Conservation (phyloP, 1,140 invertebrate species). For the Halesus radiatus region DNA sequence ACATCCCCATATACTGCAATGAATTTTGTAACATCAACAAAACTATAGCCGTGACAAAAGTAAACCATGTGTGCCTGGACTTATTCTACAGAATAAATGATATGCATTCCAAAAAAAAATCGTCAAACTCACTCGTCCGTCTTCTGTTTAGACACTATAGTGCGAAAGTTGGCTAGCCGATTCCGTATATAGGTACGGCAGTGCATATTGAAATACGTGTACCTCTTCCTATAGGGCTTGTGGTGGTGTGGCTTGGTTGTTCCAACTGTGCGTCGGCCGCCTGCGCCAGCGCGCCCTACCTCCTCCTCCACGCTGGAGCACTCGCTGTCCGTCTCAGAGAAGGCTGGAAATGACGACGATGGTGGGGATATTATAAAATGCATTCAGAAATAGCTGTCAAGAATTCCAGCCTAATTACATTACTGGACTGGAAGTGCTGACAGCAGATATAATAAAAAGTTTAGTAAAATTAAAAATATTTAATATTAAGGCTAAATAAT, state of each 20-base stretch:
- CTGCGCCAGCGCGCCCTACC: slow-evolving; percentile 73
- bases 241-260: slow-evolving; percentile 61
- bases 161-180: slow-evolving; percentile 6
- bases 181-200: background rate
- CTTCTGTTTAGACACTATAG: slow-evolving; percentile 6
- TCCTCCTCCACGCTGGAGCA: slow-evolving; percentile 84
- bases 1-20: too few species aligned
- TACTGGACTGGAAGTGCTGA: too few species aligned
- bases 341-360: slow-evolving; percentile 68
- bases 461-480: too few species aligned
- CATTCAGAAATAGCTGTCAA: too few species aligned
- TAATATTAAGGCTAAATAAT: too few species aligned
- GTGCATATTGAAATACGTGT: background rate
- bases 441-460: too few species aligned
- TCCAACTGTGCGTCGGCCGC: slow-evolving; percentile 76
- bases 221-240: slow-evolving; percentile 57
- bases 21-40: too few species aligned
- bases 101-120: background rate
- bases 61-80: too few species aligned
- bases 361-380: too few species aligned
- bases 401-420: too few species aligned
- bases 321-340: slow-evolving; percentile 90
- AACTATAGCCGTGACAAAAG: too few species aligned
- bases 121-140: background rate
- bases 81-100: slow-evolving; percentile 12